phyloP scores from a whole-genome alignment of 2,113 vertebrate genomes.

The Canis aureus region DNA sequence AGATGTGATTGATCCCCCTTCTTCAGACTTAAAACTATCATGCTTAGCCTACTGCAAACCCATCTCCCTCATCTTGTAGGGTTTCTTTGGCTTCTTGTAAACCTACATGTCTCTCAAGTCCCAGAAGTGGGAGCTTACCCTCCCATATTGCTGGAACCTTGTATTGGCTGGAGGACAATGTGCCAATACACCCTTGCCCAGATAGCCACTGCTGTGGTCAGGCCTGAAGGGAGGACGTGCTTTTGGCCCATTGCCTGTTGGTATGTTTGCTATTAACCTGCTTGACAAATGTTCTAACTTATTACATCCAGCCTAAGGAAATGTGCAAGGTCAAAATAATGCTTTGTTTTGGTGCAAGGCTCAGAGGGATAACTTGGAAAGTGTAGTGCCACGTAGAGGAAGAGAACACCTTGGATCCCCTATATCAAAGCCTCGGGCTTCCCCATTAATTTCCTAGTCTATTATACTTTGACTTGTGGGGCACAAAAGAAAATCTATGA shows the following conservation, averaged over 20 bases:
- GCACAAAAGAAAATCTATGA: background rate
- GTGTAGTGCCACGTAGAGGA: background rate
- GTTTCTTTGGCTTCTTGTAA: background rate
- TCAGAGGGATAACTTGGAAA: background rate
- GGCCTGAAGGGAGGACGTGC: background rate
- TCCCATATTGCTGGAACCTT: background rate
- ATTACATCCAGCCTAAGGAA: background rate
- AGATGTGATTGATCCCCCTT: background rate
- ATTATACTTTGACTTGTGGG: background rate
- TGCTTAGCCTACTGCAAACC: background rate
- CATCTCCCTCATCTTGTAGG: background rate
- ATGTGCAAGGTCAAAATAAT: background rate
- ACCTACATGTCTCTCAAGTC: background rate
- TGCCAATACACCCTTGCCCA: background rate
- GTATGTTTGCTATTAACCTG: background rate
- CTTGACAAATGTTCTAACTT: background rate
- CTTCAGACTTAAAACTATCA: background rate
- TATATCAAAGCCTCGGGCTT: background rate
- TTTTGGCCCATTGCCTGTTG: background rate
- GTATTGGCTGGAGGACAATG: background rate
- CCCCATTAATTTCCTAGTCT: background rate
- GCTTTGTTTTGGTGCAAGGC: background rate
- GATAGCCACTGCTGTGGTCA: too few relatives aligned
- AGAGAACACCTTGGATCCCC: background rate
- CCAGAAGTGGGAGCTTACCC: background rate